phyloP scores from a whole-genome alignment of 2,797 vertebrate species.

The Hirundo rustica region DNA sequence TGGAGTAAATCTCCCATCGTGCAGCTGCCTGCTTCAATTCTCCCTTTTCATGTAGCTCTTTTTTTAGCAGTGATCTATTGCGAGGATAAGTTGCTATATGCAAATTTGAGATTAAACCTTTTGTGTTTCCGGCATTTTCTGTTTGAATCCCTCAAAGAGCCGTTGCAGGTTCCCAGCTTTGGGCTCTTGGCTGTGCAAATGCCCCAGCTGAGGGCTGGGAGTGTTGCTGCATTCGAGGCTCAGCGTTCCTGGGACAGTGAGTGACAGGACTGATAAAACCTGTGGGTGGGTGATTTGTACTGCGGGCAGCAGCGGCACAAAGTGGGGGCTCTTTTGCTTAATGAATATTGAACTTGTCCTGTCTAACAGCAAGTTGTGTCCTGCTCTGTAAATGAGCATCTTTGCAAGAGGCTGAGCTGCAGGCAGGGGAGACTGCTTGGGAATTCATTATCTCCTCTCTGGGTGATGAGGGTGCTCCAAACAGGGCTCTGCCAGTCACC shows the following conservation, averaged over 20 bases:
- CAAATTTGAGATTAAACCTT: background rate
- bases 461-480: background rate
- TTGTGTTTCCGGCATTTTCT: constrained; percentile 10
- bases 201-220: background rate
- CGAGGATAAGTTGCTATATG: background rate
- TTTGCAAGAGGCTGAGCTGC: background rate
- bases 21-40: background rate
- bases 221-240: background rate
- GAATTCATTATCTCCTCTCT: background rate
- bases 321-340: background rate
- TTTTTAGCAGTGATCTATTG: background rate
- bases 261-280: background rate
- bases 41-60: background rate
- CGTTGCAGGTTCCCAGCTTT: background rate
- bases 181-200: background rate
- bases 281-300: background rate
- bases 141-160: background rate
- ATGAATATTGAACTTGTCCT: background rate
- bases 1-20: background rate
- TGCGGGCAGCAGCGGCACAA: background rate
- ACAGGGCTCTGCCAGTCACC: constrained; percentile 7
- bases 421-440: background rate
- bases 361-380: background rate
- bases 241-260: background rate
- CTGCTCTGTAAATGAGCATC: background rate